These are phyloP conservation scores for Bimastos eiseni DNA, from an alignment of 2,888 invertebrate genomes.

Conservation along the genomic window DNA sequence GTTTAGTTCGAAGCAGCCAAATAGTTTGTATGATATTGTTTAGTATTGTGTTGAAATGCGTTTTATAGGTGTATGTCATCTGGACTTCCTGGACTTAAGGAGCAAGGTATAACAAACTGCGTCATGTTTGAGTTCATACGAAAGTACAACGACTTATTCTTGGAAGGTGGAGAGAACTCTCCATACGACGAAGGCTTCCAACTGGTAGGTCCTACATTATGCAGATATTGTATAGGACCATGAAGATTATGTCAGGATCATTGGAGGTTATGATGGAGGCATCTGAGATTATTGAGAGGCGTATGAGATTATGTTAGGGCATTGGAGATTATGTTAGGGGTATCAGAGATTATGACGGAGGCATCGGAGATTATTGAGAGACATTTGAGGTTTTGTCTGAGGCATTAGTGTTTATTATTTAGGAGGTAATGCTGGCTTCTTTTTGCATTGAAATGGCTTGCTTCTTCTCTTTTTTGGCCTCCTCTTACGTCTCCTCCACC, in stretches of 20 bases:
- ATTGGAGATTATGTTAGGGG: background rate
- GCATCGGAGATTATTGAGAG: too few species aligned
- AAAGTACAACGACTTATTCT: constrained; percentile 60
- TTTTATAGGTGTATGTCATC: constrained; percentile 52
- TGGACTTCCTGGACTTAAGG: constrained; percentile 60
- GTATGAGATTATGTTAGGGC: too few species aligned
- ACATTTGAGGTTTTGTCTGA: too few species aligned
- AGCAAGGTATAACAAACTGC: constrained; percentile 63
- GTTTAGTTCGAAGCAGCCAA: background rate
- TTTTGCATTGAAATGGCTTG: too few species aligned
- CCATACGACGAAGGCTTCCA: constrained; percentile 38
- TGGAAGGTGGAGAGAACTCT: constrained; percentile 45
- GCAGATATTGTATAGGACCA: background rate
- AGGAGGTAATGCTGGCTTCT: background rate
- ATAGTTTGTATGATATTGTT: background rate
- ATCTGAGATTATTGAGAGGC: too few species aligned
- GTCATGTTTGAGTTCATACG: constrained; percentile 61
- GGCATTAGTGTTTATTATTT: background rate
- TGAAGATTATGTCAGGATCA: background rate
- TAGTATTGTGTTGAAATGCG: background rate
- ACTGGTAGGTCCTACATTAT: constrained; percentile 35
- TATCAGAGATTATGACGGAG: background rate
- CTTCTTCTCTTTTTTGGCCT: too few species aligned
- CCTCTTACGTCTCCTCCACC: too few species aligned
- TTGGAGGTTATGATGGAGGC: background rate